These are phyloP conservation scores for Lasioglossum lativentre DNA, from an alignment of 2,888 invertebrate species.

Conservation along the genomic window DNA sequence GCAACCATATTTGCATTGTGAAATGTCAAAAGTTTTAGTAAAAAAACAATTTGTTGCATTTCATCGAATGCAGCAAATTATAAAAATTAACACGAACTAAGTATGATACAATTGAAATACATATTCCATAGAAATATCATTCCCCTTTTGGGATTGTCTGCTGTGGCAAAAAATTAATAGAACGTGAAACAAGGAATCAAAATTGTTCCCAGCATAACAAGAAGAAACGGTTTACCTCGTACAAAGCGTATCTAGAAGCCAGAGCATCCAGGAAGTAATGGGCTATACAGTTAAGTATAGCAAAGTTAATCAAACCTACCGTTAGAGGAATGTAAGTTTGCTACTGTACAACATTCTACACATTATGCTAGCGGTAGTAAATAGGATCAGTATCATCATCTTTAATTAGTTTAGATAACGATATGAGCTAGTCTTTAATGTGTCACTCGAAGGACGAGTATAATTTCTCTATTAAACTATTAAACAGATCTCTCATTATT, in stretches of 20 bases:
- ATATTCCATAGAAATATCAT: not conserved
- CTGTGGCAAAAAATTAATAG: slow-evolving; percentile 18
- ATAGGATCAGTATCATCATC: not conserved
- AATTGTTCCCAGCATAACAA: slow-evolving; percentile 34
- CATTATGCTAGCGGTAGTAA: slow-evolving; percentile 12
- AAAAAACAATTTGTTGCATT: too few relatives aligned
- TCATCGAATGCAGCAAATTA: too few relatives aligned
- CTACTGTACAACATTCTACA: slow-evolving; percentile 29
- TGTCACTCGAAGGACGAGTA: not conserved
- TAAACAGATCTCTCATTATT: not conserved
- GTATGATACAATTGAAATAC: too few relatives aligned
- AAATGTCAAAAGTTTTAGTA: too few relatives aligned
- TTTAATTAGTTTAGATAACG: slow-evolving; percentile 5
- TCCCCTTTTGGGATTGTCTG: not conserved
- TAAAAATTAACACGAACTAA: too few relatives aligned
- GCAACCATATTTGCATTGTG: too few relatives aligned
- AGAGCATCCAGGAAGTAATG: slow-evolving; percentile 55
- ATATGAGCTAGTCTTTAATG: not conserved
- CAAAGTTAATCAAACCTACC: slow-evolving; percentile 59
- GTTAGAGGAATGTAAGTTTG: slow-evolving; percentile 47
- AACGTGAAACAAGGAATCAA: slow-evolving; percentile 25
- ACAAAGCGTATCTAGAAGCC: slow-evolving; percentile 47
- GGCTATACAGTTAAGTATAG: slow-evolving; percentile 53
- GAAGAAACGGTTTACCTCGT: slow-evolving; percentile 44
- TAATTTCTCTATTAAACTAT: not conserved